A percentile compares a stretch with the other conserved stretches of the same genome.
Evolutionary conservation across 2,888 invertebrate genomes (phyloP).

Genomic region (Drosophila infuscata): DNA sequence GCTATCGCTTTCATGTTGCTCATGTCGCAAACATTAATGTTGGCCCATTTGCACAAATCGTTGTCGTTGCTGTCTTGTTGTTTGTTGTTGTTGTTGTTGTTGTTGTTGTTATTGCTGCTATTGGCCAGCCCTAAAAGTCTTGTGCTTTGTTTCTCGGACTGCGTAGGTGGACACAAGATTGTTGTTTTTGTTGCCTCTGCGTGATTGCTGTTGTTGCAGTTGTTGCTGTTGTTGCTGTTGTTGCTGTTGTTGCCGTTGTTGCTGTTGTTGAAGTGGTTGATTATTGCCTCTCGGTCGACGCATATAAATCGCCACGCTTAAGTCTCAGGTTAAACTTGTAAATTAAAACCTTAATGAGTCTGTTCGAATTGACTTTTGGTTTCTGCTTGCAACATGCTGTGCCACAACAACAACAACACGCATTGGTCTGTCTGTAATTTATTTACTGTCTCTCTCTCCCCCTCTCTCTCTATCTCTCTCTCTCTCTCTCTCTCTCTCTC

Average conservation of each 20-base stretch:
- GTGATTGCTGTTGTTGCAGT: constrained; percentile 9
- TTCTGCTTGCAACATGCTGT: constrained; percentile 48
- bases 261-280: constrained; percentile 55
- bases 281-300: constrained; percentile 66
- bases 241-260: constrained; percentile 28
- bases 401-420: constrained; percentile 23
- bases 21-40: constrained; percentile 50
- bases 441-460: constrained; percentile 46
- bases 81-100: constrained; percentile 9
- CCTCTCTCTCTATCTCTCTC: constrained; percentile 37
- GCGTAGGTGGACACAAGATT: constrained; percentile 69
- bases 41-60: constrained; percentile 65
- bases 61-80: constrained; percentile 24
- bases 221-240: constrained; percentile 32
- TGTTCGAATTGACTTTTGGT: constrained; percentile 26
- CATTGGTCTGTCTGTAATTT: constrained; percentile 47
- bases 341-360: constrained; percentile 77
- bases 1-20: constrained; percentile 35
- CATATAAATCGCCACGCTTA: constrained; percentile 74
- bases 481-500: constrained; percentile 43
- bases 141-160: constrained; percentile 48
- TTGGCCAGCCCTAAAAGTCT: constrained; percentile 43
- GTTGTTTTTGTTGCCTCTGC: neutral
- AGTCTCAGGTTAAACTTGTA: constrained; percentile 70
- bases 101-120: constrained; percentile 1